These are phyloP conservation scores for Microcebus murinus DNA, from an alignment of 2,113 vertebrate genomes.

Conservation along the genomic window DNA sequence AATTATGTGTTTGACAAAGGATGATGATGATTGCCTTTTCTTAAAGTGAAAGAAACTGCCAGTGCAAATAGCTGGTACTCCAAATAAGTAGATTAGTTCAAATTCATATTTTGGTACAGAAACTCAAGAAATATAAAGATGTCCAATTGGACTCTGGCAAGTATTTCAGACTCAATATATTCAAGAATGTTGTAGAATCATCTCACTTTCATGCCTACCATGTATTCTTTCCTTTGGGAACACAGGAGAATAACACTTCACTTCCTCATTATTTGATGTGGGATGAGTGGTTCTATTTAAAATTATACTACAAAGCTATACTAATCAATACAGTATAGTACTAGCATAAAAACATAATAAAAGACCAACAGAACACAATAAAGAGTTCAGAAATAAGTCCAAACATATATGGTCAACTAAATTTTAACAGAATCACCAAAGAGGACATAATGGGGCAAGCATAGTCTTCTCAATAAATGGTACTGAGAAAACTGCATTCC, in stretches of 20 bases:
- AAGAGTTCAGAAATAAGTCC: no score
- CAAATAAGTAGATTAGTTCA: background rate
- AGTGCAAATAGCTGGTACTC: background rate
- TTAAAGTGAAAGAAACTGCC: background rate
- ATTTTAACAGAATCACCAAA: no score
- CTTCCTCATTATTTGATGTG: background rate
- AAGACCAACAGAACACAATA: no score
- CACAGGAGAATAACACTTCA: background rate
- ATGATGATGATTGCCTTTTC: background rate
- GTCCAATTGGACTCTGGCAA: background rate
- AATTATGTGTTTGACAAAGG: background rate
- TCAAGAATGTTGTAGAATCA: no score
- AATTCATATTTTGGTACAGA: background rate
- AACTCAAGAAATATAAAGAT: background rate
- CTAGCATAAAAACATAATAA: no score
- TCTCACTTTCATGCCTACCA: background rate
- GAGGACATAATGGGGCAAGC: no score
- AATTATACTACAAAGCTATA: no score
- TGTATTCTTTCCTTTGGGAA: background rate
- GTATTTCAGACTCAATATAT: background rate
- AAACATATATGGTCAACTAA: no score
- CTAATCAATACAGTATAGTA: no score
- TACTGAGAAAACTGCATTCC: no score
- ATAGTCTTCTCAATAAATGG: no score
- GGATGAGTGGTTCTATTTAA: no score